These are phyloP conservation scores for Galemys pyrenaicus DNA, from an alignment of 2,113 vertebrate genomes.

Conservation along the genomic window DNA sequence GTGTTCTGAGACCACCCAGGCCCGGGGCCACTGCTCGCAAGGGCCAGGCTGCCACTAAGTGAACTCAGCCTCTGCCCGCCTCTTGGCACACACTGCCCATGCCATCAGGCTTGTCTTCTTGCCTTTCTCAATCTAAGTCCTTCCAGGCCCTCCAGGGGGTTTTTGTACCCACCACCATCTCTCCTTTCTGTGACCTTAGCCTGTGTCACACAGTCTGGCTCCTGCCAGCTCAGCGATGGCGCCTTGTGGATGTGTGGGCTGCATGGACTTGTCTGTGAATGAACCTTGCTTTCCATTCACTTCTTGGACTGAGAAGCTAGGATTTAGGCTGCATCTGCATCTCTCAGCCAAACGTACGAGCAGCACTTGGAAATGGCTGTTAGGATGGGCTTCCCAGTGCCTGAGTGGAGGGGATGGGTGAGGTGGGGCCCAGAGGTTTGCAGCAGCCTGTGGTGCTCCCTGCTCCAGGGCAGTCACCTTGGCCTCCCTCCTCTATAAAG, in stretches of 20 bases:
- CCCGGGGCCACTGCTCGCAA: background rate
- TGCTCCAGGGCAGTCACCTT: background rate
- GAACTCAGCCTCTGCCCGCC: background rate
- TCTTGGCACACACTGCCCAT: background rate
- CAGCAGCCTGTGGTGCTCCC: background rate
- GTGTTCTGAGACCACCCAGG: conserved; percentile 41
- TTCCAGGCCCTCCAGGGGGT: background rate
- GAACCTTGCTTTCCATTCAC: conserved; percentile 1
- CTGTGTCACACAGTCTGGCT: background rate
- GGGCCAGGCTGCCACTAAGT: background rate
- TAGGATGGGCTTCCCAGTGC: background rate
- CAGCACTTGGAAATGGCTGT: background rate
- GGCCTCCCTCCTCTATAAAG: background rate
- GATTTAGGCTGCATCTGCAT: background rate
- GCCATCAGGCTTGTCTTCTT: background rate
- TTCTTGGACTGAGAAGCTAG: background rate
- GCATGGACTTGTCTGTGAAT: background rate
- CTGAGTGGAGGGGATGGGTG: background rate
- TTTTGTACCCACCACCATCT: background rate
- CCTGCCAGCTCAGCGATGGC: background rate
- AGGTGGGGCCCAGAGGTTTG: background rate
- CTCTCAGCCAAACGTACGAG: background rate
- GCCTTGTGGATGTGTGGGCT: background rate
- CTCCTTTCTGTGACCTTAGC: background rate
- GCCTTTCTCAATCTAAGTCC: background rate